These are phyloP conservation scores for Porites australiensis DNA, from an alignment of 64 coral and sea anemone species.

Conservation along the genomic window DNA sequence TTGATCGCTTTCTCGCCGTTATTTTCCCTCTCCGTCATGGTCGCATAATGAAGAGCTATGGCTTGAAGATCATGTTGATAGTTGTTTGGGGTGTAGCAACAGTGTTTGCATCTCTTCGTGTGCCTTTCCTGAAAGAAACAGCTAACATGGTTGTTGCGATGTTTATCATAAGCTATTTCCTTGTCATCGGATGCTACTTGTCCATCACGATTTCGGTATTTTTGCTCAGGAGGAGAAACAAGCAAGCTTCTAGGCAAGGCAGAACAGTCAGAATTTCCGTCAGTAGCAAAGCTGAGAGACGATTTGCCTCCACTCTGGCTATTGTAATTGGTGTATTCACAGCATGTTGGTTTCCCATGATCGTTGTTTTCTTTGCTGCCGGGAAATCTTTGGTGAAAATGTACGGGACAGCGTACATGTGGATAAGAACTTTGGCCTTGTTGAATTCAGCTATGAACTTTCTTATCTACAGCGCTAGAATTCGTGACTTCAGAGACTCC, in stretches of 20 bases:
- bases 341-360: slow-evolving; percentile 30
- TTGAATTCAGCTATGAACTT: slow-evolving; percentile 56
- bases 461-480: slow-evolving; percentile 42
- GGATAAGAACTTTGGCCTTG: background rate
- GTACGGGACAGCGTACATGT: slow-evolving; percentile 32
- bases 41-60: slow-evolving; percentile 36
- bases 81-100: slow-evolving; percentile 14
- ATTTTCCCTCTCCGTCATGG: slow-evolving; percentile 15
- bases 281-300: background rate
- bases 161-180: slow-evolving; percentile 31
- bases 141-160: background rate
- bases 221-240: background rate
- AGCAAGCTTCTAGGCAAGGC: background rate
- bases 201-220: background rate
- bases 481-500: slow-evolving; percentile 36
- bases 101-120: no score
- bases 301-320: slow-evolving; percentile 21
- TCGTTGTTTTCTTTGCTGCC: no score
- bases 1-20: slow-evolving; percentile 30
- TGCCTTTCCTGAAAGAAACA: slow-evolving; percentile 22
- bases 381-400: no score
- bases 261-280: background rate
- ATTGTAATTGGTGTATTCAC: slow-evolving; percentile 53
- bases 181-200: slow-evolving; percentile 17
- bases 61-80: slow-evolving; percentile 33